These are phyloP conservation scores for Myiozetetes cayanensis DNA, from an alignment of 2,113 vertebrate genomes.

Conservation along the genomic window DNA sequence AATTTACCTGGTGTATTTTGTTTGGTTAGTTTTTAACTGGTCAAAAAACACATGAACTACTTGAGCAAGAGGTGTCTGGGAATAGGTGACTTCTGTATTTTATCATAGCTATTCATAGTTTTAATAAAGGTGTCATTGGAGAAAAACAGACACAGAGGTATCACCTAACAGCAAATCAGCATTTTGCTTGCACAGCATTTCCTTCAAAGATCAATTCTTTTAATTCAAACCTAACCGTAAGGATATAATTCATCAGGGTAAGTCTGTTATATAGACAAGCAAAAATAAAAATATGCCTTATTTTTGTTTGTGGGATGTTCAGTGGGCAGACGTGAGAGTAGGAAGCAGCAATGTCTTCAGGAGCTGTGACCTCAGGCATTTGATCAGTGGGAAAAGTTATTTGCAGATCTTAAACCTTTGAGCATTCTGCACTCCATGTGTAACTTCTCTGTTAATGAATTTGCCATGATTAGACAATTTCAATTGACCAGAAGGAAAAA, in stretches of 20 bases:
- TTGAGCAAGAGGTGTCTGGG: not conserved
- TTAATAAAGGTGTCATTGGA: not conserved
- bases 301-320: not conserved
- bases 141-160: not conserved
- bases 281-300: not conserved
- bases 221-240: not conserved
- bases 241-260: not conserved
- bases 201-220: not conserved
- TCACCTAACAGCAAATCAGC: not conserved
- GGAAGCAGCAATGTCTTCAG: not conserved
- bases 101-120: not conserved
- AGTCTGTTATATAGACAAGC: not conserved
- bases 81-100: not conserved
- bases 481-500: not conserved
- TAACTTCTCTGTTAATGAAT: not conserved
- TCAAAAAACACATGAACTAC: not conserved
- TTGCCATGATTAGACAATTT: not conserved
- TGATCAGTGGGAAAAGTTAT: not conserved
- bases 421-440: not conserved
- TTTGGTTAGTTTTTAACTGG: not conserved
- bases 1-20: not conserved
- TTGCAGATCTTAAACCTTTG: not conserved
- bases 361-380: not conserved
- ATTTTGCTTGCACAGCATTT: not conserved
- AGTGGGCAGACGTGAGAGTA: not conserved